Evolutionary conservation across 2,797 vertebrate species (phyloP), one percentile per base, ranked within the genome.

Genomic region (Malacoraja senta): DNA sequence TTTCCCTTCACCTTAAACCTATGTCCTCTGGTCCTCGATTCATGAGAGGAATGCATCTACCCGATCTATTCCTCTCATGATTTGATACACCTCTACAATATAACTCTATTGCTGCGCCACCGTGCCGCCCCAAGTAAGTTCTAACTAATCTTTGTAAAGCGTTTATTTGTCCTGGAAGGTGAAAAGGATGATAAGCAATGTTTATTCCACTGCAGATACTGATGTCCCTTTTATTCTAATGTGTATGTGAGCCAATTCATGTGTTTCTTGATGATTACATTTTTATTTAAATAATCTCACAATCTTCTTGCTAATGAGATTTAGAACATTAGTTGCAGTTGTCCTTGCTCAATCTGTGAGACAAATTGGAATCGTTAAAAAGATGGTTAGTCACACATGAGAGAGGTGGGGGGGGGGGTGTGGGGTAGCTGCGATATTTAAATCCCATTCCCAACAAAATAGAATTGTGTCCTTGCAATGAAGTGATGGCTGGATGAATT

Each of bases 361-460:
- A 76, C 90, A 92, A 92, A 76, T 92, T 92, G 90, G 71, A 76
- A 76, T 92, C 71, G 76, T 92, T 92, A 92, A 92, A 71, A 76
- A 76, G 72, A 10, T 38, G 38, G 53, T 92, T 92, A 92, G 90
- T 92, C 65, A 76, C 72, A 92, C 74, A 74, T 29, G 90, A 76
- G 58, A 74, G 90, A 74, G 88, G 65, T 65, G 0, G 35, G 24
- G 35, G 88, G 65, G 88, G 0, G 35, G 24, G 35, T 74, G 38
- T 91, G 65, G 9, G 90, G 24, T 53, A 35, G 68, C 68, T 72
- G 90, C 72, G 44, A 92, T 44, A 74, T 53, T 92, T 74, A 76
- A 35, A 88, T 53, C 90, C 58, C 2, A 58, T 72, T 92, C 38
- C 24, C 24, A 76, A 8, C 90, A 92, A 92, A 76, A 53, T 92